Evolutionary conservation across 1,140 invertebrate genomes (phyloP), one percentile per base, ranked within the genome.

Genomic region (Aethina tumida): DNA sequence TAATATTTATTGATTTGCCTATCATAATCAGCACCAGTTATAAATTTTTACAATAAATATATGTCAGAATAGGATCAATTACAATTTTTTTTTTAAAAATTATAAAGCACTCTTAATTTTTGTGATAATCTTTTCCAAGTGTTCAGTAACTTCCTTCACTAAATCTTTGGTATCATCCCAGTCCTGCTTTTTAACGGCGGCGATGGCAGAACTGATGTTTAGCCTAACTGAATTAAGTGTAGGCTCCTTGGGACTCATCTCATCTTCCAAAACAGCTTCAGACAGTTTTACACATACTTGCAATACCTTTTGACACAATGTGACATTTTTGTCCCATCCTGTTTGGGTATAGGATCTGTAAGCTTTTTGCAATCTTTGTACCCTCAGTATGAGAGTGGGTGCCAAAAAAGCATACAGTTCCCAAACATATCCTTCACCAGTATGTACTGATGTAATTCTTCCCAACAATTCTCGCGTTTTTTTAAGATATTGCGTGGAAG

Each of bases 381-480:
- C 67, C 52, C 73, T 71, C 25, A 76, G 64, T 13, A 76, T 60
- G 26, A 69, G 57, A n/a, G 68, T 66, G 1, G 69, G 60, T n/a
- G 77, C 74, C 15, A 91, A 58, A 47, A 78, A 63, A 1, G 81
- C 81, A 53, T 92, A 90, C 7, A 87, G 58, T 52, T 78, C 71
- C 88, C 87, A 93, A 19, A 91, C 52, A 21, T 77, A 70, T 0
- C 76, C 68, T 52, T 85, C 77, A 46, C 74, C 79, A 27, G 74
- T 66, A 51, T 75, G 68, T 36, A 76, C 58, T 1, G 71, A 66
- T 14, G 86, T 86, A 15, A 95, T 72, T 41, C 84, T 71, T 1
- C 86, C 90, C 56, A 96, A 79, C 15, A 96, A 68, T 55, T 87
- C 74, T 12, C 82, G 60, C 1, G 77, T 62, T 50, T 79, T 74